phyloP scores from a whole-genome alignment of 1,140 invertebrate species.

The Acyrthosiphon pisum region DNA sequence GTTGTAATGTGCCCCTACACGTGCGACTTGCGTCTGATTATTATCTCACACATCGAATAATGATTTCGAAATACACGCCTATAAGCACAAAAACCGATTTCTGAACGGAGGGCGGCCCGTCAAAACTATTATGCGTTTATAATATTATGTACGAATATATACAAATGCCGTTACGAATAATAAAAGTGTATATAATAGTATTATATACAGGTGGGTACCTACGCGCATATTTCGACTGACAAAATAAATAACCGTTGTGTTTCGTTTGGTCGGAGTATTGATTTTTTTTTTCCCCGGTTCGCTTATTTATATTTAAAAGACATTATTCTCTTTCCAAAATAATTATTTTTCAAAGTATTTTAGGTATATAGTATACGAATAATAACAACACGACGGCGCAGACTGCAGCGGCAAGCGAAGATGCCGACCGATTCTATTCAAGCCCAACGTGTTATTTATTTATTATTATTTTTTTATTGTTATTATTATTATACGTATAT shows the following conservation, averaged over 20 bases:
- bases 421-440: not conserved
- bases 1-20: too few species aligned
- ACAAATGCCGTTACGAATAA: not conserved
- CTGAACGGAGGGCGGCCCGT: too few species aligned
- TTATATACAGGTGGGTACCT: not conserved
- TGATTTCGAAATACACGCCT: too few species aligned
- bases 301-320: not conserved
- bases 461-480: constrained; percentile 4
- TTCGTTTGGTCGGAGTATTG: not conserved
- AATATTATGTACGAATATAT: not conserved
- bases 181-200: not conserved
- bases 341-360: not conserved
- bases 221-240: not conserved
- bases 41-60: too few species aligned
- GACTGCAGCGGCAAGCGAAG: not conserved
- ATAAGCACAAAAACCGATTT: not conserved
- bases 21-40: too few species aligned
- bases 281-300: not conserved
- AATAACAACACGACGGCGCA: not conserved
- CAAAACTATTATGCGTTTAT: not conserved
- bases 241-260: not conserved
- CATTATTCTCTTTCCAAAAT: constrained; percentile 6
- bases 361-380: not conserved
- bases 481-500: not conserved
- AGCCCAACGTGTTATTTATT: not conserved